A percentile compares a stretch with the other conserved stretches of the same genome.
phyloP scores from a whole-genome alignment of 2,113 vertebrate genomes.

The Mobula hypostoma region DNA sequence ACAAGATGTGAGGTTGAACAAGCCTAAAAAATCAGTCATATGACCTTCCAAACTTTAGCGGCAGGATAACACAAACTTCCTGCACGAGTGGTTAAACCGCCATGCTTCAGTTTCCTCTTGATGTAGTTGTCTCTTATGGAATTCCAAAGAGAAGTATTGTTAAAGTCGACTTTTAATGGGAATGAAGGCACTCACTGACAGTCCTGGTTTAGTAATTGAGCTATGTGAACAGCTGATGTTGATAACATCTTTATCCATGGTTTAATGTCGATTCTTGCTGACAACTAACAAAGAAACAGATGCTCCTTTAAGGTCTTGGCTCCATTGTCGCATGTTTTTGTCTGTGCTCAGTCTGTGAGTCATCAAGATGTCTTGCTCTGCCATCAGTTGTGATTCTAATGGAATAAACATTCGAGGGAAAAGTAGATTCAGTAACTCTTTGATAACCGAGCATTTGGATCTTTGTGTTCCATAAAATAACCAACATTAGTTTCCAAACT shows the following conservation, averaged over 20 bases:
- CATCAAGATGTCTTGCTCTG: background rate
- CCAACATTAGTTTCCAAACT: background rate
- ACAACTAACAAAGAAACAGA: slow-evolving; percentile 26
- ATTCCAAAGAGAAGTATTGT: background rate
- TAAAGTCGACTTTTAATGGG: background rate
- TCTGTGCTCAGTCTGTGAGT: slow-evolving; percentile 5
- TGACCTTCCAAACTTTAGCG: background rate
- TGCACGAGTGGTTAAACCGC: background rate
- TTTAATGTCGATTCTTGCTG: background rate
- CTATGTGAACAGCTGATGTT: slow-evolving; percentile 24
- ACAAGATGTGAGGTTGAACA: too few relatives aligned
- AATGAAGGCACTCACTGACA: background rate
- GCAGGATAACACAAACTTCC: background rate
- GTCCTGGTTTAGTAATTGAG: slow-evolving; percentile 11
- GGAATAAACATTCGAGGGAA: slow-evolving; percentile 3
- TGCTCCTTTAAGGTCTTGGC: slow-evolving; percentile 30
- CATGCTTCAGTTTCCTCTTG: background rate
- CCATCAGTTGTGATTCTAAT: slow-evolving; percentile 1
- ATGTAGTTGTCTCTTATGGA: background rate
- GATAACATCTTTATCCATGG: slow-evolving; percentile 36
- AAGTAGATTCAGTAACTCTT: background rate
- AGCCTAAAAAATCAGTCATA: background rate
- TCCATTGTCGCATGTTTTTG: slow-evolving; percentile 34
- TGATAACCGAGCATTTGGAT: background rate
- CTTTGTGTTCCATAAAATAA: background rate